These are phyloP conservation scores for Pagetopsis macropterus DNA, from an alignment of 2,797 vertebrate genomes.

Conservation along the genomic window DNA sequence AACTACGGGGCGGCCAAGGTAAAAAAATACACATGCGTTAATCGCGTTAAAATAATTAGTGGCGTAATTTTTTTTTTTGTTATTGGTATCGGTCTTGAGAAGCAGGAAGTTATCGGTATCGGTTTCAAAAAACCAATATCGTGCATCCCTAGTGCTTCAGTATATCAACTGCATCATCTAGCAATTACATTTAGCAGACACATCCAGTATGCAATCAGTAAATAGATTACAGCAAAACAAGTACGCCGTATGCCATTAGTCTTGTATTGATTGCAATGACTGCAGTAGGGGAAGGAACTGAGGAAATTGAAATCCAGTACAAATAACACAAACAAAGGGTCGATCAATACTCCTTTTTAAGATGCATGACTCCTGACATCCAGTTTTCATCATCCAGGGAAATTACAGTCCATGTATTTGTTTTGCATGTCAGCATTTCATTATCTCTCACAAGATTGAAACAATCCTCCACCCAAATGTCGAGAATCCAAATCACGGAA, in stretches of 20 bases:
- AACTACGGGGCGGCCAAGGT: too few species aligned
- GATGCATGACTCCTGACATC: not conserved
- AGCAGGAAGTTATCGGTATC: too few species aligned
- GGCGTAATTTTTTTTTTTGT: too few species aligned
- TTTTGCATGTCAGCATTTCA: not conserved
- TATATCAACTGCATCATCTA: conserved; percentile 13
- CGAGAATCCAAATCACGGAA: not conserved
- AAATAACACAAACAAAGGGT: conserved; percentile 1
- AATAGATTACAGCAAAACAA: conserved; percentile 33
- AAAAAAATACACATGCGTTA: too few species aligned
- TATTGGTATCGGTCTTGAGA: too few species aligned
- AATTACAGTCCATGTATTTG: too few species aligned
- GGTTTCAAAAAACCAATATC: too few species aligned
- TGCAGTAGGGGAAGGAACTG: not conserved
- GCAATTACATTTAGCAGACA: conserved; percentile 31
- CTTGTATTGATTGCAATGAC: conserved; percentile 12
- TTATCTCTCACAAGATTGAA: not conserved
- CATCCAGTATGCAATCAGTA: conserved; percentile 1
- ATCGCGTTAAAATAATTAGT: too few species aligned
- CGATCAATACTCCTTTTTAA: not conserved
- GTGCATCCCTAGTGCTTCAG: not conserved
- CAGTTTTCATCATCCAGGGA: not conserved
- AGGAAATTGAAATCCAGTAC: conserved; percentile 14
- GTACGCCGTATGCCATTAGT: conserved; percentile 4
- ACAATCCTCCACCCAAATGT: not conserved